phyloP scores from a whole-genome alignment of 2,797 vertebrate genomes.

The Cichlasoma orientale region DNA sequence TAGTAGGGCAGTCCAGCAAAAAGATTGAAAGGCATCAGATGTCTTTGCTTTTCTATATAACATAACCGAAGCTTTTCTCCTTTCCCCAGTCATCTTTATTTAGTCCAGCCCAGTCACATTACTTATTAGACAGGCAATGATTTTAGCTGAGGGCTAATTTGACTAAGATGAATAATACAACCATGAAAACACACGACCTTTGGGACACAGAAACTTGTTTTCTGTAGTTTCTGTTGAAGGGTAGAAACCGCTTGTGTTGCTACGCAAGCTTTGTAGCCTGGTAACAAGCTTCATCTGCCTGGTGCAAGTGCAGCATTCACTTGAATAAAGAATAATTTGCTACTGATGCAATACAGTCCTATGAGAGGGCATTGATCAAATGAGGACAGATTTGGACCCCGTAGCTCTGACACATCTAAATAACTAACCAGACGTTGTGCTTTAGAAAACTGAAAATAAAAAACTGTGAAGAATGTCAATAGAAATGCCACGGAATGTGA shows the following conservation, averaged over 20 bases:
- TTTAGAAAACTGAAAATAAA: not conserved
- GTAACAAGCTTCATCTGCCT: slow-evolving; percentile 23
- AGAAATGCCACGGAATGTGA: not conserved
- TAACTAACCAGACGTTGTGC: slow-evolving; percentile 3
- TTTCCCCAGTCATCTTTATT: not conserved
- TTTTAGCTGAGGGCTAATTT: slow-evolving; percentile 4
- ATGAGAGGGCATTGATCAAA: slow-evolving; percentile 62
- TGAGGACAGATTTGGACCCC: slow-evolving; percentile 57
- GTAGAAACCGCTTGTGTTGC: slow-evolving; percentile 18
- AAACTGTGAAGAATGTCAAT: not conserved
- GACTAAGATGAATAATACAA: slow-evolving; percentile 1
- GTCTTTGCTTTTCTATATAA: not conserved
- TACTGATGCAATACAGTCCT: slow-evolving; percentile 36
- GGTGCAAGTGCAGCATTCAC: not conserved
- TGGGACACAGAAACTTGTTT: slow-evolving; percentile 9
- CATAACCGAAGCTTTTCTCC: not conserved
- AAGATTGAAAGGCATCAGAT: not conserved
- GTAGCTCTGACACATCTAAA: slow-evolving; percentile 5
- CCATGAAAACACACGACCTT: slow-evolving; percentile 31
- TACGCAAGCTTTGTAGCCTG: slow-evolving; percentile 32
- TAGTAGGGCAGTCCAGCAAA: not conserved
- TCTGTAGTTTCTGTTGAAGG: not conserved
- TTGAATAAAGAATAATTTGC: slow-evolving; percentile 36
- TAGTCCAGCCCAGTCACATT: not conserved
- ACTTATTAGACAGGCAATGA: slow-evolving; percentile 6